These are phyloP conservation scores for Formicarius rufipectus DNA, from an alignment of 2,113 vertebrate genomes.

Conservation along the genomic window DNA sequence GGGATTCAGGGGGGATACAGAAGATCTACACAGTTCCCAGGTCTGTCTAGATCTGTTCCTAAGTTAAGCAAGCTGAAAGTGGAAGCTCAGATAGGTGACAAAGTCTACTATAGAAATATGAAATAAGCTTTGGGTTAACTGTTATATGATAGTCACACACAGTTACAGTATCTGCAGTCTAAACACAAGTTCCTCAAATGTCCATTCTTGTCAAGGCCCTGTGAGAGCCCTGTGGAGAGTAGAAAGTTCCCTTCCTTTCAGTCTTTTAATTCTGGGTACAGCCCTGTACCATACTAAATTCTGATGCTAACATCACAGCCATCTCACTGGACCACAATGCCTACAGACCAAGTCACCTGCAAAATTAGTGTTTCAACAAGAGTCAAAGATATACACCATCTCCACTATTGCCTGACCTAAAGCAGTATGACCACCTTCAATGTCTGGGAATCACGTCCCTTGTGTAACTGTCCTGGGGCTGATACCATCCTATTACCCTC, in stretches of 20 bases:
- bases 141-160: neutral
- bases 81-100: neutral
- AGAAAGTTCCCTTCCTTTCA: neutral
- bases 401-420: neutral
- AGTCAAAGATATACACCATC: neutral
- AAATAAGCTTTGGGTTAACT: neutral
- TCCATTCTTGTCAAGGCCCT: neutral
- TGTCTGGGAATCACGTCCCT: neutral
- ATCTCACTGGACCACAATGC: neutral
- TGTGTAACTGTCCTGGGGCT: neutral
- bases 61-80: neutral
- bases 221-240: neutral
- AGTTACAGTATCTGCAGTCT: neutral
- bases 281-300: neutral
- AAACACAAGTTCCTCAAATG: neutral
- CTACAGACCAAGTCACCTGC: neutral
- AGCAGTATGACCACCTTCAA: neutral
- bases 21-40: neutral
- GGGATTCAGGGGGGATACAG: neutral
- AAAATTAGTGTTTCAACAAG: neutral
- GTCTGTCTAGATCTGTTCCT: neutral
- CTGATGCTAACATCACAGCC: neutral
- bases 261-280: neutral
- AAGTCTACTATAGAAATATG: neutral
- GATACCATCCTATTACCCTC: neutral